Evolutionary conservation across 2,888 invertebrate species (phyloP), one percentile per base, ranked within the genome.

Genomic region (Xanthia togata): DNA sequence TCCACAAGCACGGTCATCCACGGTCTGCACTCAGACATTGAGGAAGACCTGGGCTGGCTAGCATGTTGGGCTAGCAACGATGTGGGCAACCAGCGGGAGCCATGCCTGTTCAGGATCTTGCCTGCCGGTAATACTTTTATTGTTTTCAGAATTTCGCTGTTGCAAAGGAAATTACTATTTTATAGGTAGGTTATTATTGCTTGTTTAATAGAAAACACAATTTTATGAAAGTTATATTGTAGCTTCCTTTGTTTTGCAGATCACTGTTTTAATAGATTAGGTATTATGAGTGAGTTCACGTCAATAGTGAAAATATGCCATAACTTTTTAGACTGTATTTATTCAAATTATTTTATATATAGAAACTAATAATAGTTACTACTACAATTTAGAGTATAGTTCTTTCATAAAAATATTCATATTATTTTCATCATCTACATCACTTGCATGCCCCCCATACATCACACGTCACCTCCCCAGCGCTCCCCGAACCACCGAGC

Each of bases 11-110:
- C 97, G 0, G 97, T 97, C 70, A 95, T 97, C 83, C 97, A 97
- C 87, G 96, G 97, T 65, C 95, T 97, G 73, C 96, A 96, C 0
- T 91, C 96, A 79, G 96, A 96, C 81, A 94, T 94, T 79, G 95
- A 97, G 73, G 95, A 94, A 2, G 98, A 98, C 91, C 97, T 98
- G 86, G 98, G 98, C 80, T 98, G 98, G 89, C 95, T 99, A 38
- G 98, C 98, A 9, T 99, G 99, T 92, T 98, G 98, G 98, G 98
- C 98, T 8, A 98, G 97, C 92, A 99, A 99, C 93, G 97, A 97
- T 83, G 98, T 98, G 26, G 99, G 99, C 47, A 97, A 98, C 86
- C 99, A 99, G 94, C 96, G 97, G 83, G 97, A 97, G 82, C 98
- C 99, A 1, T 99, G 99, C 91, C 95, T 98, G 73, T 98, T 98